phyloP scores from a whole-genome alignment of 2,888 invertebrate species.

The Meteorus colon region DNA sequence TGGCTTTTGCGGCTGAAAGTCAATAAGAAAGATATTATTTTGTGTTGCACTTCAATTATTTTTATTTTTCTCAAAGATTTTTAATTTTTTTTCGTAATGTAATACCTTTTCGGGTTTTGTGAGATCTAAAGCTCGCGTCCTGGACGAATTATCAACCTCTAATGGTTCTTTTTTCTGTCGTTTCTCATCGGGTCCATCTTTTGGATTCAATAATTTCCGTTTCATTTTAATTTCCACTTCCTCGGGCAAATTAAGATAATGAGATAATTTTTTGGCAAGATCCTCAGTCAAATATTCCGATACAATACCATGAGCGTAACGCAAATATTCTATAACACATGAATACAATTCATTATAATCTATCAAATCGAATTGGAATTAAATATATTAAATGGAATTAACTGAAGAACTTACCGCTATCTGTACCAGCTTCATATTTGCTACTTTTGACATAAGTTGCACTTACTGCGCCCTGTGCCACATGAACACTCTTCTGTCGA shows the following conservation, averaged over 20 bases:
- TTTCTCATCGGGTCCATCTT: constrained; percentile 61
- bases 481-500: constrained; percentile 82
- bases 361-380: not conserved
- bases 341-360: not conserved
- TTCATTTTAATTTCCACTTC: constrained; percentile 72
- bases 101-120: constrained; percentile 68
- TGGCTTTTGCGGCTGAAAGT: constrained; percentile 72
- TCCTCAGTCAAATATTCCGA: constrained; percentile 85
- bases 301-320: constrained; percentile 86
- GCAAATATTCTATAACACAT: constrained; percentile 77
- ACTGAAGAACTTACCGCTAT: constrained; percentile 73
- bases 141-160: constrained; percentile 72
- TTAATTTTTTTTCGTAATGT: constrained; percentile 33
- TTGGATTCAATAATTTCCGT: constrained; percentile 67
- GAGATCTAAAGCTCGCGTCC: constrained; percentile 66
- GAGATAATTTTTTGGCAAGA: constrained; percentile 79
- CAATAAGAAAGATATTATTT: constrained; percentile 4
- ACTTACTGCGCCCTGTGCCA: constrained; percentile 83
- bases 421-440: constrained; percentile 76
- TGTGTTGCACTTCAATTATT: not conserved
- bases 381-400: not conserved
- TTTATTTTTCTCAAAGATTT: not conserved
- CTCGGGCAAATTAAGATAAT: constrained; percentile 80
- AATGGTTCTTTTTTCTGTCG: constrained; percentile 70
- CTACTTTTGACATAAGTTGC: constrained; percentile 84